Percentiles rank a stretch among this genome's conserved stretches.
These are phyloP conservation scores for Cynocephalus volans DNA, from an alignment of 2,113 vertebrate species.

Conservation along the genomic window DNA sequence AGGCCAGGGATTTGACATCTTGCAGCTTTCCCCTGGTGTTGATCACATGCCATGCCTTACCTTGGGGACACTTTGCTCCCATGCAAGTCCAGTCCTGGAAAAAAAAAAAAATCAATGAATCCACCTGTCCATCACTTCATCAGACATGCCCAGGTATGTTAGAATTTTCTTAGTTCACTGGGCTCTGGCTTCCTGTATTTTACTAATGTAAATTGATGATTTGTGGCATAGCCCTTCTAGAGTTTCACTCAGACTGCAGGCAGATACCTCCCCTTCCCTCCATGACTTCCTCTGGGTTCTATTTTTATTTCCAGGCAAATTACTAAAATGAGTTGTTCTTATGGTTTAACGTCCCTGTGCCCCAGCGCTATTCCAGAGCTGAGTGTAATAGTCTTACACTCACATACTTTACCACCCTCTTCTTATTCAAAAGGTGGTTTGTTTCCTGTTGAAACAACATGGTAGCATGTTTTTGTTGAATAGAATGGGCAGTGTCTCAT, in stretches of 20 bases:
- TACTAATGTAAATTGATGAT: not conserved
- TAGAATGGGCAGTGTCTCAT: not conserved
- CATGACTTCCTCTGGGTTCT: not conserved
- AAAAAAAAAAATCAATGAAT: not conserved
- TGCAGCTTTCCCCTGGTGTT: not conserved
- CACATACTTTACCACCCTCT: fast-evolving
- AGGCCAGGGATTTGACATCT: not conserved
- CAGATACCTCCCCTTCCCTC: not conserved
- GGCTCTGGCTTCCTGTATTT: not conserved
- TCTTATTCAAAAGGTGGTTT: not conserved
- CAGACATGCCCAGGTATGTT: not conserved
- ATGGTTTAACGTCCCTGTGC: not conserved
- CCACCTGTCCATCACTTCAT: not conserved
- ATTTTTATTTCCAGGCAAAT: not conserved
- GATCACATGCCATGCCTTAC: not conserved
- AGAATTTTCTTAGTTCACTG: not conserved
- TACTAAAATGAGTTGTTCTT: slow-evolving; percentile 2
- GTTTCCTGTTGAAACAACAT: not conserved
- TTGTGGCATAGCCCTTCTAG: not conserved
- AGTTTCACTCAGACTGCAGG: not conserved
- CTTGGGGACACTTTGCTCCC: not conserved
- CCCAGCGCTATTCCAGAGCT: not conserved
- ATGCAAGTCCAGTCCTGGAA: not conserved
- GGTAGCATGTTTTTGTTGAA: not conserved
- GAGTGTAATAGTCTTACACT: not conserved